Evolutionary conservation across 2,888 invertebrate species (phyloP), one percentile per base, ranked within the genome.

Genomic region (Cheilosia vernalis): DNA sequence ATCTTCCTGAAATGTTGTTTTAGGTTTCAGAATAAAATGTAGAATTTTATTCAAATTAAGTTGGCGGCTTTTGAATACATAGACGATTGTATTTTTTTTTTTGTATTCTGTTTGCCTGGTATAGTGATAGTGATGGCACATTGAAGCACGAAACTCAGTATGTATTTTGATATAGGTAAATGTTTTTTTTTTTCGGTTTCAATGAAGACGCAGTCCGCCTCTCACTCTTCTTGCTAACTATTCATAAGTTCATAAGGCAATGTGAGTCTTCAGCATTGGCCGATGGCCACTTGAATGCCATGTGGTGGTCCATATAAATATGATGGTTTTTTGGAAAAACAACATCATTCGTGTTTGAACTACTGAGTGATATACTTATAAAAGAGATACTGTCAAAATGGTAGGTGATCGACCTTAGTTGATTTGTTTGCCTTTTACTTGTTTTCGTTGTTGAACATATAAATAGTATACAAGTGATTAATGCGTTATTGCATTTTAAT

Each of bases 321-420:
- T 89, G 89, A 89, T 88, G 89, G 90, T 90, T 88, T 88, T 89
- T 89, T 89, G 87, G 89, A 88, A 88, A 89, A 89, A 89, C 89
- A 91, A 90, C 90, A 91, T 91, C 91, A 91, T 90, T 92, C 91
- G 91, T 91, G 89, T 92, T 90, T 89, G 90, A 90, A 90, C 91
- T 90, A 89, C 90, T 89, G 88, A 88, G 89, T 90, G 89, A 89
- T 89, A 88, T 90, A 89, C 88, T 88, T 88, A 89, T 88, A 64
- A 72, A 51, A 40, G 27, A 64, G 40, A 64, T 66, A 61, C 60
- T 72, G 70, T 47, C 53, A 84, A 84, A 80, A 87, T 87, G 87
- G 87, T 87, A 83, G 67, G 87, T 87, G 76, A 70, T 87, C 72
- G 79, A 78, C 73, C 66, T 78, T 67, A 37, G 19, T 64, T 49